Evolutionary conservation across 2,888 invertebrate genomes (phyloP), one percentile per base, ranked within the genome.

Genomic region (Xylota segnis): DNA sequence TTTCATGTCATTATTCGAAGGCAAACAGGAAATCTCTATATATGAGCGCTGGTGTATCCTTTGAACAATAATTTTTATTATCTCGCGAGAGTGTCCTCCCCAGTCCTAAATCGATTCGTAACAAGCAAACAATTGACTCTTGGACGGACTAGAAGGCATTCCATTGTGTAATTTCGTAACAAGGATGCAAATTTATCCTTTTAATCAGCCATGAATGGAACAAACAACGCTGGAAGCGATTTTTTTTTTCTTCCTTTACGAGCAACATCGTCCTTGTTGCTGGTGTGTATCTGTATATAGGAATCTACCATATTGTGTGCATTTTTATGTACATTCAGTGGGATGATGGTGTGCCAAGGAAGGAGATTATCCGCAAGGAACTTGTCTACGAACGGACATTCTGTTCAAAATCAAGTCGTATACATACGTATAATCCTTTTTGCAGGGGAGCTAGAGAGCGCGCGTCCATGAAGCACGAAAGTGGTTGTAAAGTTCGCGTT

Each of bases 161-260:
- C 18, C 37, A 47, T 59, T 9, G 37, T 54, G 40, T 52, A 43
- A 65, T 65, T 43, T 40, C 32, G 10, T 50, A 59, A 72, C 52
- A 72, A 61, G 83, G 66, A 83, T 77, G 66, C 72, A 78, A 74
- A 78, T 72, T 32, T 77, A 72, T 77, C 40, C 72, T 45, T 72
- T 58, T 66, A 72, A 77, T 83, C 65, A 72, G 59, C 45, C 34
- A 47, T 66, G 66, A 71, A 66, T 18, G 23, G 16, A 61, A 12
- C 9, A 10, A 61, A 10, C 9, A 10, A 12, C 2, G 58, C 66
- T 66, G 6, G 54, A 43, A 74, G 79, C 37, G 12, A 56, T 58
- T 70, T 45, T 32, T 37, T 52, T 66, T 23, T 4, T 14, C 12
- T 12, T 9, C 43, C 63, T 83, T 68, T 61, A 68, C 54, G 56